Conservation (phyloP, 2,113 vertebrate genomes). For the Cinclus mexicanus region DNA sequence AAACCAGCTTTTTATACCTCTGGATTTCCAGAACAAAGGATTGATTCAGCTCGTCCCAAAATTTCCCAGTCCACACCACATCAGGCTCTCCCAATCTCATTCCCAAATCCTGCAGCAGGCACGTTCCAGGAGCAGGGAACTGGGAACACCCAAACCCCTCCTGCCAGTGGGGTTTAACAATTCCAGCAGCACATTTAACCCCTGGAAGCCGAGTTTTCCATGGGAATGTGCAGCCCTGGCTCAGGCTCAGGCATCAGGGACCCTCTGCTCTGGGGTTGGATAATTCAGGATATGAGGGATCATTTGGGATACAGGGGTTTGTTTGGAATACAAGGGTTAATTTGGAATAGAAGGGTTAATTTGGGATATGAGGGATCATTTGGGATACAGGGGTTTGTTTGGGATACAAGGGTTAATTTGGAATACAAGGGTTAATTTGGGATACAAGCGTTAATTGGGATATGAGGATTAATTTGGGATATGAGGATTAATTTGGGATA, state of each 20-base stretch:
- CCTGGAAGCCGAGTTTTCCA: neutral
- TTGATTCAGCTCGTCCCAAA: neutral
- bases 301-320: neutral
- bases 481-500: too few species aligned
- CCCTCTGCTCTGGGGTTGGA: neutral
- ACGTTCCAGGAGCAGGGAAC: neutral
- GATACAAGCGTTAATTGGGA: too few species aligned
- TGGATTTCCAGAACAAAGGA: neutral
- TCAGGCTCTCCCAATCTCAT: neutral
- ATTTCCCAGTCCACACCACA: neutral
- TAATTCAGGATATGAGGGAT: accelerated
- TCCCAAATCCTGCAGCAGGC: neutral
- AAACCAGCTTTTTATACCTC: neutral
- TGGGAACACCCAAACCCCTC: neutral
- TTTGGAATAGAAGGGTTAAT: neutral
- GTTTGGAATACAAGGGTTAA: accelerated
- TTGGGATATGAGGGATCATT: neutral
- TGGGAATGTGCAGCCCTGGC: neutral
- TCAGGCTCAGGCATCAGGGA: neutral
- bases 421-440: neutral
- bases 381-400: too few species aligned
- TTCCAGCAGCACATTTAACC: neutral
- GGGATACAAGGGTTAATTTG: neutral
- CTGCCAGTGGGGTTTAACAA: neutral
- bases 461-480: too few species aligned